Percentiles rank a stretch among this genome's conserved stretches.
Conservation (phyloP, 2,797 vertebrate genomes). For the Poeciliopsis infans region DNA sequence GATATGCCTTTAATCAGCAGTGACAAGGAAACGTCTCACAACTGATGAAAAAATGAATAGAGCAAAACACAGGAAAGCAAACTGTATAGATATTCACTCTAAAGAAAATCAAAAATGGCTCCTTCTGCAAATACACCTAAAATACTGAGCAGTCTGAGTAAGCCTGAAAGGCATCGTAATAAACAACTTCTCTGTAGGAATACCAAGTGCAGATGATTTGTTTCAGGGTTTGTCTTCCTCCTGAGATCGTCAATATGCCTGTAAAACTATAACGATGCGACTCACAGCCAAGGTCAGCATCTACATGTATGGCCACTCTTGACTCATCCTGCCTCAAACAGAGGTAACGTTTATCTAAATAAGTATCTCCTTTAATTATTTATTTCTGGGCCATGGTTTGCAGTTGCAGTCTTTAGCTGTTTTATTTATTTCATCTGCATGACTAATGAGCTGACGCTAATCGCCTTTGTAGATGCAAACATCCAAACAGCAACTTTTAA, state of each 20-base stretch:
- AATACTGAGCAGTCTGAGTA: conserved; percentile 16
- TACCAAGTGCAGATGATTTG: conserved; percentile 29
- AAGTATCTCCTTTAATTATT: conserved; percentile 68
- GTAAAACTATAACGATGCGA: conserved; percentile 39
- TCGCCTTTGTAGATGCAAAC: conserved; percentile 3
- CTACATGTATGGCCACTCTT: conserved; percentile 34
- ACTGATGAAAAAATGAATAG: background rate
- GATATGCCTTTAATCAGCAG: background rate
- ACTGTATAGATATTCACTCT: conserved; percentile 12
- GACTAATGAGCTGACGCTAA: conserved; percentile 23
- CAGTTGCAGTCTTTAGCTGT: conserved; percentile 27
- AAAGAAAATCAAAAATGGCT: conserved; percentile 27
- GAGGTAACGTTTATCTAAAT: conserved; percentile 56
- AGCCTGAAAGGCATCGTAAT: conserved; percentile 9
- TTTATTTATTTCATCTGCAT: conserved; percentile 42
- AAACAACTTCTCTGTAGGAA: conserved; percentile 26
- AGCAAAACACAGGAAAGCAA: background rate
- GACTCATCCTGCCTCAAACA: conserved; percentile 49
- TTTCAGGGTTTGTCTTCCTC: conserved; percentile 35
- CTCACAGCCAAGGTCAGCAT: conserved; percentile 55
- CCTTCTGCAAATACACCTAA: conserved; percentile 20
- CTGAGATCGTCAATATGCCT: conserved; percentile 40
- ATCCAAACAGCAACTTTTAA: background rate
- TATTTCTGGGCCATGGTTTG: conserved; percentile 39
- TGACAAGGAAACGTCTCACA: background rate